Conservation (phyloP, 2,113 vertebrate species). For the Gobio gobio region DNA sequence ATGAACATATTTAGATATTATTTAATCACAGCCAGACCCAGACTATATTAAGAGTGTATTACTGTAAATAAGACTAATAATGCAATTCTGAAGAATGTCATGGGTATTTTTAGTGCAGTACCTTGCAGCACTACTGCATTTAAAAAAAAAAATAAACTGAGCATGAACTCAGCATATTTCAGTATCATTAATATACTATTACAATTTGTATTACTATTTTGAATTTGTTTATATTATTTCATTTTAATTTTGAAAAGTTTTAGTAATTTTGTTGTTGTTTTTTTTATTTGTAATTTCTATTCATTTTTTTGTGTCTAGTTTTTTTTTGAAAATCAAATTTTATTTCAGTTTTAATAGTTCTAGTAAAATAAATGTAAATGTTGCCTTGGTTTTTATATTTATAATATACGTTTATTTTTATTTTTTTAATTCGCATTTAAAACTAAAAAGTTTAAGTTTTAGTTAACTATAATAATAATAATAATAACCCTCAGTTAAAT, state of each 20-base stretch:
- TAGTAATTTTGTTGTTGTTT: too few species aligned
- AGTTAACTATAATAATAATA: neutral
- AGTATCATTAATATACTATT: neutral
- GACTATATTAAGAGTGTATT: neutral
- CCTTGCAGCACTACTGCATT: neutral
- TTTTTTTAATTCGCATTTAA: neutral
- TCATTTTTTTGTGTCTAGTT: neutral
- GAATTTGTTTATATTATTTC: neutral
- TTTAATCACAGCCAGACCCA: neutral
- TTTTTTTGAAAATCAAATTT: neutral
- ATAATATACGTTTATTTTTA: neutral
- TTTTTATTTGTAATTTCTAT: too few species aligned
- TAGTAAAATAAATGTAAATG: neutral
- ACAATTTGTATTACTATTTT: neutral
- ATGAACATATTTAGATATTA: conserved; percentile 47
- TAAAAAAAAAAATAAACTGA: neutral
- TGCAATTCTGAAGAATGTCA: too few species aligned
- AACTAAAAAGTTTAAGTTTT: too few species aligned
- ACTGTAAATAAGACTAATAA: too few species aligned
- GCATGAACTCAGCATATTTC: neutral
- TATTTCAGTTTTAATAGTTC: neutral
- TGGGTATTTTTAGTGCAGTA: too few species aligned
- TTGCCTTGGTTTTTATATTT: neutral
- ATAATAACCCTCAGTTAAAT: neutral
- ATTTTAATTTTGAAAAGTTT: neutral